Conservation (phyloP, 2,113 vertebrate genomes). For the Ceuthmochares aereus region DNA sequence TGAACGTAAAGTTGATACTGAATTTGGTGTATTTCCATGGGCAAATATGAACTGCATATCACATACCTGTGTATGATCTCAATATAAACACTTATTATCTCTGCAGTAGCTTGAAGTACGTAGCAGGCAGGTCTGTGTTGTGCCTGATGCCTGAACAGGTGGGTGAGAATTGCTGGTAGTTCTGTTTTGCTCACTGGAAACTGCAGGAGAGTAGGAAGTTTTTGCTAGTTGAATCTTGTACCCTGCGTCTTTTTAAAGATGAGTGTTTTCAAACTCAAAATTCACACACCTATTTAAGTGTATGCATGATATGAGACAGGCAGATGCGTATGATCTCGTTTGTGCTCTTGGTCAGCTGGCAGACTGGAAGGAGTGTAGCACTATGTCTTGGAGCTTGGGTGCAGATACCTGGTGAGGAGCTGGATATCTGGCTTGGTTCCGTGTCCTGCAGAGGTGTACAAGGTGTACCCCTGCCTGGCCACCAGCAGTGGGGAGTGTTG, state of each 20-base stretch:
- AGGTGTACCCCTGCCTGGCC: neutral
- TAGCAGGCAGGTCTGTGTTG: neutral
- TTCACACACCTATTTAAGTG: neutral
- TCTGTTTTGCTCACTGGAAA: neutral
- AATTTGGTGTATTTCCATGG: neutral
- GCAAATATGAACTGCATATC: neutral
- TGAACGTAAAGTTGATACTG: neutral
- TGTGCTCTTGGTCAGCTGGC: neutral
- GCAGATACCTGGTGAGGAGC: neutral
- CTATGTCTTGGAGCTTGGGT: too few relatives aligned
- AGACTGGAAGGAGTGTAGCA: accelerated
- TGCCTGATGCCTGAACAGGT: neutral
- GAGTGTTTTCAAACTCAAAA: neutral
- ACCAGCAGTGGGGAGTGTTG: neutral
- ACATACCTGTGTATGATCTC: neutral
- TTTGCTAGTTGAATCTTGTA: neutral
- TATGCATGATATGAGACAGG: neutral
- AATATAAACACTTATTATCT: neutral
- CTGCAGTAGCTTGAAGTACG: neutral
- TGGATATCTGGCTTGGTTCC: neutral
- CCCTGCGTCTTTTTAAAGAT: neutral
- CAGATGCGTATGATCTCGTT: too few relatives aligned
- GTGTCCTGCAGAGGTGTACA: neutral
- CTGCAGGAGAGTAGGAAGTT: neutral
- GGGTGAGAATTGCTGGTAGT: neutral